phyloP scores from a whole-genome alignment of 2,888 invertebrate genomes.

The Spodoptera littoralis region DNA sequence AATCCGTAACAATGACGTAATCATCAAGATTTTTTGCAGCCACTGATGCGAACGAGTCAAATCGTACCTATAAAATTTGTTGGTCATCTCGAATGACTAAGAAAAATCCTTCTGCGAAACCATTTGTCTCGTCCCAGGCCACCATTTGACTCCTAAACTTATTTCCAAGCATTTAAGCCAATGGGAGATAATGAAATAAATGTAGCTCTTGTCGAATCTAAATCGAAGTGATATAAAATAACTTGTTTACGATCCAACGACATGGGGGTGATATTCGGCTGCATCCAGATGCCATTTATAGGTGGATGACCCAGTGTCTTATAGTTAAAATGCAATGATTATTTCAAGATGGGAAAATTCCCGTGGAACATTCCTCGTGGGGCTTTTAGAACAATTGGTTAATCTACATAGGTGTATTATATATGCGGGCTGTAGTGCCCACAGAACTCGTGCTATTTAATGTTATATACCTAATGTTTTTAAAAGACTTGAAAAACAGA shows the following conservation, averaged over 20 bases:
- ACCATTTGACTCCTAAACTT: constrained; percentile 30
- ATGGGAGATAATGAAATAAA: constrained; percentile 67
- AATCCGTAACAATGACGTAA: constrained; percentile 35
- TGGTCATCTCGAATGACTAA: constrained; percentile 55
- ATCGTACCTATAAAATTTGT: constrained; percentile 31
- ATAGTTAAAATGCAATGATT: constrained; percentile 33
- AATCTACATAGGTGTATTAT: too few relatives aligned
- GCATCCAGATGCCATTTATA: constrained; percentile 36
- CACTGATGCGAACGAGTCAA: constrained; percentile 27
- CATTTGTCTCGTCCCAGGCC: constrained; percentile 49
- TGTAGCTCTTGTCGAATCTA: constrained; percentile 64
- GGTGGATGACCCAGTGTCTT: constrained; percentile 52
- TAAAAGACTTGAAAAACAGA: too few relatives aligned
- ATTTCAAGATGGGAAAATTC: constrained; percentile 27
- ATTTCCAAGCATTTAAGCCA: constrained; percentile 44
- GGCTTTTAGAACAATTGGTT: too few relatives aligned
- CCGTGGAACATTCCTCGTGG: too few relatives aligned
- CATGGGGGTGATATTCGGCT: constrained; percentile 29
- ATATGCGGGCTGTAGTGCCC: too few relatives aligned
- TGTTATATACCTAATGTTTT: too few relatives aligned
- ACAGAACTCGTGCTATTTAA: too few relatives aligned
- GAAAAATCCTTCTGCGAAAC: constrained; percentile 57
- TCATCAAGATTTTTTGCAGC: constrained; percentile 27
- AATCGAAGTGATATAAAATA: constrained; percentile 66
- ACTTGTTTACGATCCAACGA: constrained; percentile 65